Conservation (phyloP, 2,113 vertebrate species). For the Platichthys flesus region DNA sequence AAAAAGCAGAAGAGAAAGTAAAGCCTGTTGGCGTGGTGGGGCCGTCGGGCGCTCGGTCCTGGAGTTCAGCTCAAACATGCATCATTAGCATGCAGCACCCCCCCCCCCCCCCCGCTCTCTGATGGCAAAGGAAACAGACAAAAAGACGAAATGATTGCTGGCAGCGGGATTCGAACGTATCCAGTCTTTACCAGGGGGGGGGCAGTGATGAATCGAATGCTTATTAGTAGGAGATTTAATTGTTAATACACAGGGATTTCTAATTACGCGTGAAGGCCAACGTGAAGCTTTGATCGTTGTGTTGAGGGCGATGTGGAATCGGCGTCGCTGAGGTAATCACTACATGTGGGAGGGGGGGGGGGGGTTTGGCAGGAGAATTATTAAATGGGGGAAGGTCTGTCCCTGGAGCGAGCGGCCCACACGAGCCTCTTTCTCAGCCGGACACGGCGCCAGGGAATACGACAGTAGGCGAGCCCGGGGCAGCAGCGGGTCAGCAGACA, state of each 20-base stretch:
- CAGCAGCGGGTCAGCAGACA: slow-evolving; percentile 43
- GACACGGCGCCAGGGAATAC: slow-evolving; percentile 26
- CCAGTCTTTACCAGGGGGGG: slow-evolving; percentile 59
- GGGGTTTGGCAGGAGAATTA: slow-evolving; percentile 23
- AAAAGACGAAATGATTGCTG: slow-evolving; percentile 65
- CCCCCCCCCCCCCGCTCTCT: slow-evolving; percentile 44
- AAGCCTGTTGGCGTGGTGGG: slow-evolving; percentile 45
- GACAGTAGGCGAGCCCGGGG: slow-evolving; percentile 20
- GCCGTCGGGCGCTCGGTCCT: slow-evolving; percentile 46
- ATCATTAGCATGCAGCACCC: slow-evolving; percentile 70
- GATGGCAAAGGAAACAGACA: slow-evolving; percentile 59
- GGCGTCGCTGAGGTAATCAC: slow-evolving; percentile 54
- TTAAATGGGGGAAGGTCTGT: slow-evolving; percentile 7
- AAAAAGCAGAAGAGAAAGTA: slow-evolving; percentile 51
- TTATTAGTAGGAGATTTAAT: slow-evolving; percentile 66
- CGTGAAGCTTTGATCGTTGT: slow-evolving; percentile 51
- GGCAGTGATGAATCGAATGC: slow-evolving; percentile 57
- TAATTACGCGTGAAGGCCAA: slow-evolving; percentile 54
- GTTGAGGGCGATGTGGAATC: slow-evolving; percentile 48
- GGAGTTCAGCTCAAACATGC: slow-evolving; percentile 70
- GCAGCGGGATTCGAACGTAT: slow-evolving; percentile 60
- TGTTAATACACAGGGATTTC: slow-evolving; percentile 46
- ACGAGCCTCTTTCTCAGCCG: slow-evolving; percentile 12
- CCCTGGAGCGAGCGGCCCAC: slow-evolving; percentile 27
- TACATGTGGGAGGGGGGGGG: not conserved